Conservation (phyloP, 2,888 invertebrate genomes). For the Perithous albicinctus region DNA sequence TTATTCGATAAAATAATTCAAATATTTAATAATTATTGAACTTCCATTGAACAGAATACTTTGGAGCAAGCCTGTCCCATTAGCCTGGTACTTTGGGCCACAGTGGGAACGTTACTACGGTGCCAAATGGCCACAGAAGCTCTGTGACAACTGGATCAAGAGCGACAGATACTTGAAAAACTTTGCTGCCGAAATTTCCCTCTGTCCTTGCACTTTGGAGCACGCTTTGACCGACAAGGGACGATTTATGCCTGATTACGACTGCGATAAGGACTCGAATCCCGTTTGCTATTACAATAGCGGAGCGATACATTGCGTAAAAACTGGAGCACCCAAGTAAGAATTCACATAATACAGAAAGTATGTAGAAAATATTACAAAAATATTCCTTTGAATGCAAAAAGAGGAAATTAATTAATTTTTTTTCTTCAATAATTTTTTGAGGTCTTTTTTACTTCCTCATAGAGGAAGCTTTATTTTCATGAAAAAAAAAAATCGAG, state of each 20-base stretch:
- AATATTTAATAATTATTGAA: not conserved
- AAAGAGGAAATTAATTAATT: not conserved
- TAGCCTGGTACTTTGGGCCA: slow-evolving; percentile 96
- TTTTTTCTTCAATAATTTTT: too few species aligned
- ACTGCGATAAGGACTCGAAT: slow-evolving; percentile 96
- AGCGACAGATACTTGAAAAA: slow-evolving; percentile 93
- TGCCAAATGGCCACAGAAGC: slow-evolving; percentile 91
- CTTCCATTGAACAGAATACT: slow-evolving; percentile 86
- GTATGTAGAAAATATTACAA: too few species aligned
- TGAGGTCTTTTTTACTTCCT: too few species aligned
- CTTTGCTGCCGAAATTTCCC: slow-evolving; percentile 92
- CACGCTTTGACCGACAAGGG: slow-evolving; percentile 97
- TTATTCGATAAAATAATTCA: not conserved
- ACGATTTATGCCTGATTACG: slow-evolving; percentile 94
- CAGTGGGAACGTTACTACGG: slow-evolving; percentile 95
- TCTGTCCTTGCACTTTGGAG: slow-evolving; percentile 96
- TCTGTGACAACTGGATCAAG: slow-evolving; percentile 96
- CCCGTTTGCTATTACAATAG: slow-evolving; percentile 94
- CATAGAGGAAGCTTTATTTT: too few species aligned
- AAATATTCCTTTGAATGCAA: slow-evolving; percentile 7
- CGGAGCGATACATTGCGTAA: slow-evolving; percentile 96
- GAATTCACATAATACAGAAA: too few species aligned
- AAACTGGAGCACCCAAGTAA: slow-evolving; percentile 96
- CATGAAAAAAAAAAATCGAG: too few species aligned
- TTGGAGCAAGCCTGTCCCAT: slow-evolving; percentile 96